Conservation (phyloP, 53 echinoderm and acorn worm species). For the Stichopus horrens region DNA sequence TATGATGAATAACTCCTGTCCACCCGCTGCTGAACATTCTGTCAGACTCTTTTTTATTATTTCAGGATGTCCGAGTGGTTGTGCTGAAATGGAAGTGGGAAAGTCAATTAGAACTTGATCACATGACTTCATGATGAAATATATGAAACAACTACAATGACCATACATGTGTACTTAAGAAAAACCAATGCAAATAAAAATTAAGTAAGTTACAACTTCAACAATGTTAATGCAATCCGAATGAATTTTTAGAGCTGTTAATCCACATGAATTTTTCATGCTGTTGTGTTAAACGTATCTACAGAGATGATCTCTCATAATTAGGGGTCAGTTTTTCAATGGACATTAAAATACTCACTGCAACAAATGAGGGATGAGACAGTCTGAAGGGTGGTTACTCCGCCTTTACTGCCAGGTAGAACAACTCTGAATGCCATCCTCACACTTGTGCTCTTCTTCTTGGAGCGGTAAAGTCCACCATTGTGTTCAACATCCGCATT, state of each 20-base stretch:
- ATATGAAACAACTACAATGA: not conserved
- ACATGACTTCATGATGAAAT: not conserved
- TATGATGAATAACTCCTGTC: constrained; percentile 92
- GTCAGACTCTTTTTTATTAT: constrained; percentile 89
- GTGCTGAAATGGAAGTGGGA: constrained; percentile 57
- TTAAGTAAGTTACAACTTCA: too few species aligned
- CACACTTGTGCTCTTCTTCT: constrained; percentile 93
- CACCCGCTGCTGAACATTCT: constrained; percentile 74
- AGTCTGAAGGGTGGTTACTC: constrained; percentile 64
- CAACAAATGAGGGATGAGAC: constrained; percentile 82
- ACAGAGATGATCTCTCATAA: too few species aligned
- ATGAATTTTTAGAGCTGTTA: too few species aligned
- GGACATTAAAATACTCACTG: constrained; percentile 67
- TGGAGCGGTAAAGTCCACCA: constrained; percentile 78
- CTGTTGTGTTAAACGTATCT: too few species aligned
- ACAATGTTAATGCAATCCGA: too few species aligned
- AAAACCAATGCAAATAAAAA: too few species aligned
- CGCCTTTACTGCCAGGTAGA: constrained; percentile 58
- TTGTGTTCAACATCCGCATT: constrained; percentile 98
- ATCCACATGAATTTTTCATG: too few species aligned
- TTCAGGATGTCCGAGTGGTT: constrained; percentile 95
- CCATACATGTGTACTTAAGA: too few species aligned
- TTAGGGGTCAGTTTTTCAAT: too few species aligned
- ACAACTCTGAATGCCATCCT: constrained; percentile 84
- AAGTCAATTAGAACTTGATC: not conserved